A percentile compares a stretch with the other conserved stretches of the same genome.
phyloP scores from a whole-genome alignment of 2,888 invertebrate species.

The Cephus sareptanus region DNA sequence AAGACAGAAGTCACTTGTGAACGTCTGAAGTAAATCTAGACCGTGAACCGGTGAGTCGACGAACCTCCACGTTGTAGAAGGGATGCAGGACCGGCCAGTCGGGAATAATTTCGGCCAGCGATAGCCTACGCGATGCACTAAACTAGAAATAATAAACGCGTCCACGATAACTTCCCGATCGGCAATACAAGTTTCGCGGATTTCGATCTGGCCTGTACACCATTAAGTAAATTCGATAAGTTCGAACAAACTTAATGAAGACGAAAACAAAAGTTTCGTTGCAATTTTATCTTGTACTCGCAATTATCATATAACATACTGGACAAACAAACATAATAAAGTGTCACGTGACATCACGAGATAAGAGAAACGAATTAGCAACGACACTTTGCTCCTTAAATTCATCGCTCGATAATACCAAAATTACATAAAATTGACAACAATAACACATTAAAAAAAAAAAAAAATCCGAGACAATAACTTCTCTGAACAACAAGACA shows the following conservation, averaged over 20 bases:
- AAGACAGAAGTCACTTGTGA: not conserved
- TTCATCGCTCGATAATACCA: not conserved
- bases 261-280: conserved; percentile 10
- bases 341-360: not conserved
- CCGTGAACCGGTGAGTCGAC: conserved; percentile 51
- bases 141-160: conserved; percentile 58
- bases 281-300: not conserved
- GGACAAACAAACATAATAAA: not conserved
- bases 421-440: conserved; percentile 7
- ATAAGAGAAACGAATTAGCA: not conserved
- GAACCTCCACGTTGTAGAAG: conserved; percentile 88
- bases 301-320: not conserved
- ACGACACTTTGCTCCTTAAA: not conserved
- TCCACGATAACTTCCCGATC: conserved; percentile 10
- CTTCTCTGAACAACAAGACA: not conserved
- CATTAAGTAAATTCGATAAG: not conserved
- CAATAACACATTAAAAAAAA: conserved; percentile 1
- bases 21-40: not conserved
- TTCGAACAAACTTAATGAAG: conserved; percentile 12
- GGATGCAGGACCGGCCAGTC: conserved; percentile 94
- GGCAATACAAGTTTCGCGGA: conserved; percentile 13
- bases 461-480: conserved; percentile 1
- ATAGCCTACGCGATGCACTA: conserved; percentile 80
- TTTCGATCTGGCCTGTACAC: not conserved
- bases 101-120: conserved; percentile 94